Conservation (phyloP, 64 coral and sea anemone species). For the Montipora efflorescens region DNA sequence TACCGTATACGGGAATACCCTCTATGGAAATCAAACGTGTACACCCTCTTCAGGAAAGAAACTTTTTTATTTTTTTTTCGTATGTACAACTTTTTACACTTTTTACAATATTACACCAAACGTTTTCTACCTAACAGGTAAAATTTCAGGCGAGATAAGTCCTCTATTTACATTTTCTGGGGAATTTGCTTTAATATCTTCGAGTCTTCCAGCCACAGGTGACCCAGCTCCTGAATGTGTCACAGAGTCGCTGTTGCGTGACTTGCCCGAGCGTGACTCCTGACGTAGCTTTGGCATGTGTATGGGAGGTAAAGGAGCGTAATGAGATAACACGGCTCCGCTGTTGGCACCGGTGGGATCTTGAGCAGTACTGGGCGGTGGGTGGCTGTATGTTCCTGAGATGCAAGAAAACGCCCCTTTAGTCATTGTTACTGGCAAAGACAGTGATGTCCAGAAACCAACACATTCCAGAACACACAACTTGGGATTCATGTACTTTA, state of each 20-base stretch:
- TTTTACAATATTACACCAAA: background rate
- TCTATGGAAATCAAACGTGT: too few species aligned
- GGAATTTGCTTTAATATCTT: constrained; percentile 19
- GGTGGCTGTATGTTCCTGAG: background rate
- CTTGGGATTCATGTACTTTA: too few species aligned
- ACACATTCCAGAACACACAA: too few species aligned
- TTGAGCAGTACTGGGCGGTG: constrained; percentile 47
- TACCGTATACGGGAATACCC: too few species aligned
- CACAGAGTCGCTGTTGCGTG: constrained; percentile 72
- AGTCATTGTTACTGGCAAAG: too few species aligned
- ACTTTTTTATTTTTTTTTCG: background rate
- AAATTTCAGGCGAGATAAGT: constrained; percentile 47
- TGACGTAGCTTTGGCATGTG: constrained; percentile 88
- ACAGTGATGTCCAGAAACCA: too few species aligned
- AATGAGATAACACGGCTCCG: constrained; percentile 40
- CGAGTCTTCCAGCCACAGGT: constrained; percentile 46
- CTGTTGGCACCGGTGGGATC: constrained; percentile 66
- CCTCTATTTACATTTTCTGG: background rate
- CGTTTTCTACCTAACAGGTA: constrained; percentile 63
- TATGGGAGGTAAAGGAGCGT: constrained; percentile 85
- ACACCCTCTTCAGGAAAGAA: too few species aligned
- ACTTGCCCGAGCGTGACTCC: constrained; percentile 82
- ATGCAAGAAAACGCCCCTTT: background rate
- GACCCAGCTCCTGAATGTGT: constrained; percentile 64
- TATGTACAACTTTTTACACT: background rate